These are phyloP conservation scores for Poecilobothrus nobilitatus DNA, from an alignment of 2,888 invertebrate species.

Conservation along the genomic window DNA sequence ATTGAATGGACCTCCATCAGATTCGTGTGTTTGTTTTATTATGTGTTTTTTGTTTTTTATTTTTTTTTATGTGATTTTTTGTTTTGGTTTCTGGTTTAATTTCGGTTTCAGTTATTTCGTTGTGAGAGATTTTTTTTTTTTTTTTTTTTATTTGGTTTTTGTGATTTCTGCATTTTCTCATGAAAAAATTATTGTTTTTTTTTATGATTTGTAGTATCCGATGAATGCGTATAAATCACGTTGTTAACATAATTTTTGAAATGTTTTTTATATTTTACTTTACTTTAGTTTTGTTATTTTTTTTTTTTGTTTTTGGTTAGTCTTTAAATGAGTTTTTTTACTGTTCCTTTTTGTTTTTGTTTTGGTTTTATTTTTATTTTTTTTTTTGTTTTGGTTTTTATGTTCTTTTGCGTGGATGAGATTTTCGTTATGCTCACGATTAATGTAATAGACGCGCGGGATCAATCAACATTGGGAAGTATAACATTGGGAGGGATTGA, in stretches of 20 bases:
- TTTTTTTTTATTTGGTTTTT: too few relatives aligned
- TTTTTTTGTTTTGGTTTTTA: too few relatives aligned
- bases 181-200: not conserved
- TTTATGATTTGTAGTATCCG: conserved; percentile 1
- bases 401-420: not conserved
- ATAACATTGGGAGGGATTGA: not conserved
- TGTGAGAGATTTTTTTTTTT: not conserved
- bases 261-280: not conserved
- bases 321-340: too few relatives aligned
- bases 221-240: conserved; percentile 1
- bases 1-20: not conserved
- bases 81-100: not conserved
- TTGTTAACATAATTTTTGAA: not conserved
- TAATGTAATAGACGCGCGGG: not conserved
- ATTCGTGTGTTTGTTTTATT: not conserved
- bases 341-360: too few relatives aligned
- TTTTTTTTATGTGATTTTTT: too few relatives aligned
- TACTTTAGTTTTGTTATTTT: not conserved
- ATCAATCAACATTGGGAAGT: not conserved
- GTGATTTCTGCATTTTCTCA: not conserved
- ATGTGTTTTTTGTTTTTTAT: too few relatives aligned
- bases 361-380: too few relatives aligned
- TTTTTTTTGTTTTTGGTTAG: too few relatives aligned
- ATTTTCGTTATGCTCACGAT: conserved; percentile 6
- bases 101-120: not conserved